Percentiles rank a stretch among this genome's conserved stretches.
These are phyloP conservation scores for Peromyscus attwateri DNA, from an alignment of 2,797 vertebrate genomes.

Conservation along the genomic window DNA sequence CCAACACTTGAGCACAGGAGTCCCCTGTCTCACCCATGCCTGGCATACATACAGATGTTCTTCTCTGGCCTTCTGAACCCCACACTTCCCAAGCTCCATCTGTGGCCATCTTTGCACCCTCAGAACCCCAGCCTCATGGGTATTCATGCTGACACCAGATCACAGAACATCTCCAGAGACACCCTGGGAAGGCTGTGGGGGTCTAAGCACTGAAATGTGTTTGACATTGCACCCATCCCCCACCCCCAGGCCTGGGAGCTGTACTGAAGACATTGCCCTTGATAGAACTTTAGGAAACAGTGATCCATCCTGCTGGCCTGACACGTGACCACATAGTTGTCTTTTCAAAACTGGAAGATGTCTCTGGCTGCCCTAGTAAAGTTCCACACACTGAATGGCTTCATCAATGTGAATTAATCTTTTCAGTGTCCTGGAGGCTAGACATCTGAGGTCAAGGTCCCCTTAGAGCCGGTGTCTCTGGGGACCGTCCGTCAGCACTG, in stretches of 20 bases:
- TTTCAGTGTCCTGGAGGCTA: background rate
- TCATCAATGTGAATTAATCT: background rate
- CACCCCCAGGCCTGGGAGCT: background rate
- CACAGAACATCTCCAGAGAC: background rate
- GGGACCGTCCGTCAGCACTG: background rate
- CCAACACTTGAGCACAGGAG: too few species aligned
- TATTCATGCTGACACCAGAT: background rate
- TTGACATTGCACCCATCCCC: background rate
- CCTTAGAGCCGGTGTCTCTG: background rate
- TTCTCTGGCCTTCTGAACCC: background rate
- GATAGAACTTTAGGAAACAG: background rate
- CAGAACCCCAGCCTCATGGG: background rate
- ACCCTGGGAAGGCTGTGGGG: too few species aligned
- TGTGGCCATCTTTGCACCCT: background rate
- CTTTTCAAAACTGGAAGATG: background rate
- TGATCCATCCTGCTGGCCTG: background rate
- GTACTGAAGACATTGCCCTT: background rate
- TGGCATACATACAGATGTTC: background rate
- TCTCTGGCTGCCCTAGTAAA: background rate
- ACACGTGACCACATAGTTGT: background rate
- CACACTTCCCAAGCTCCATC: background rate
- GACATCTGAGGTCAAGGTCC: background rate
- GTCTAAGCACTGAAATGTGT: background rate
- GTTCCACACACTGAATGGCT: accelerated
- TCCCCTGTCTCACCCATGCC: background rate